phyloP scores from a whole-genome alignment of 2,113 vertebrate genomes.

The Archilochus colubris region DNA sequence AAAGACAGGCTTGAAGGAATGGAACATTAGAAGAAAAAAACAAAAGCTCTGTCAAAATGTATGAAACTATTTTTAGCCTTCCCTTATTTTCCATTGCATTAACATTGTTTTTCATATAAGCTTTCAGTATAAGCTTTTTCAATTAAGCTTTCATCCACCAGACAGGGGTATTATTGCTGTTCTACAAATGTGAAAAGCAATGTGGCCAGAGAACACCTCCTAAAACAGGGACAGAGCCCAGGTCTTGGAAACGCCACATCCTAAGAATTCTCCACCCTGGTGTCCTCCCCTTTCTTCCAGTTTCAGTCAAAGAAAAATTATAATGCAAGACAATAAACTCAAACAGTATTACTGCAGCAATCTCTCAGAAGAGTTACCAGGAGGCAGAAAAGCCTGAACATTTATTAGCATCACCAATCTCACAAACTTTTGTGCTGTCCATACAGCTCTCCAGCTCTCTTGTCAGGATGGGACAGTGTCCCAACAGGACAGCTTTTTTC shows the following conservation, averaged over 20 bases:
- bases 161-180: background rate
- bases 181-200: background rate
- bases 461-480: background rate
- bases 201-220: background rate
- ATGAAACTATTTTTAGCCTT: background rate
- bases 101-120: background rate
- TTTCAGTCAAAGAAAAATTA: background rate
- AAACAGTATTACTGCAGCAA: background rate
- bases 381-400: background rate
- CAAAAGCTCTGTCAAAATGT: constrained; percentile 46
- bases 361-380: background rate
- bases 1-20: constrained; percentile 17
- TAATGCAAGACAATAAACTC: background rate
- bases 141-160: background rate
- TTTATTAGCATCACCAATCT: background rate
- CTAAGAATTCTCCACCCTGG: background rate
- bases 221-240: background rate
- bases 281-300: background rate
- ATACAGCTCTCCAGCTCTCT: background rate
- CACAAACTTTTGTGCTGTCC: background rate
- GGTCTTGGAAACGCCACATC: background rate
- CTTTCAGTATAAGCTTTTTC: too few relatives aligned
- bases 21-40: constrained; percentile 40
- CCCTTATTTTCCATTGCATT: constrained; percentile 19
- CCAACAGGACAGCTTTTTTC: background rate